Percentiles rank a stretch among this genome's conserved stretches.
phyloP scores from a whole-genome alignment of 2,797 vertebrate genomes.

The Ambastaia sidthimunki region DNA sequence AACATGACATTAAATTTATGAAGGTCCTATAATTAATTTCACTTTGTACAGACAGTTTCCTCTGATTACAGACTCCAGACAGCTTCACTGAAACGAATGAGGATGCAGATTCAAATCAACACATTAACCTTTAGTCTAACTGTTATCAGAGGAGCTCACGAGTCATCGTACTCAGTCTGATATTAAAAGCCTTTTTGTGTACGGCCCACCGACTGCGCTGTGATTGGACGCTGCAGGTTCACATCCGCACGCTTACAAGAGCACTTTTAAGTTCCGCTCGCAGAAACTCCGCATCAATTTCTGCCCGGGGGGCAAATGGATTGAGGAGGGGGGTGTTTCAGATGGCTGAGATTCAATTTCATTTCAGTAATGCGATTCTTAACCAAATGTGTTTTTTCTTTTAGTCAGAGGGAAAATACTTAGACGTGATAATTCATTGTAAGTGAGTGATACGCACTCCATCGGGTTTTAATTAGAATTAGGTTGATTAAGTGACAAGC shows the following conservation, averaged over 20 bases:
- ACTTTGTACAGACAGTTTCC: constrained; percentile 73
- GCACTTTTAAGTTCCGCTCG: constrained; percentile 15
- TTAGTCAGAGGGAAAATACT: background rate
- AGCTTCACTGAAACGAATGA: constrained; percentile 82
- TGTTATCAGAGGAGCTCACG: constrained; percentile 84
- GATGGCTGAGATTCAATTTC: constrained; percentile 20
- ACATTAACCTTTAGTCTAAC: constrained; percentile 92
- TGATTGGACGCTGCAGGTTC: constrained; percentile 44
- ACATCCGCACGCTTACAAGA: constrained; percentile 14
- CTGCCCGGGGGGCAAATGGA: constrained; percentile 20
- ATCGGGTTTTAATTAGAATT: constrained; percentile 19
- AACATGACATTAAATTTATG: no score
- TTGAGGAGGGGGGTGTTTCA: constrained; percentile 14
- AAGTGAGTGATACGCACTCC: constrained; percentile 46
- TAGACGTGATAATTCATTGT: constrained; percentile 24
- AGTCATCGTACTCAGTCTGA: constrained; percentile 75
- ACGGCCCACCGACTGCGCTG: constrained; percentile 62
- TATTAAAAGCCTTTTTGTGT: constrained; percentile 85
- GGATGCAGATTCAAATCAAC: constrained; percentile 85
- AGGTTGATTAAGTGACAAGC: constrained; percentile 38
- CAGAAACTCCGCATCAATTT: constrained; percentile 26
- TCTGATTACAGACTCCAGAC: constrained; percentile 67
- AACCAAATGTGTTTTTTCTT: constrained; percentile 39
- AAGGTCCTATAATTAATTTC: no score
- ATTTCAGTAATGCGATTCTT: constrained; percentile 34